Evolutionary conservation across 2,797 vertebrate genomes (phyloP), one percentile per base, ranked within the genome.

Genomic region (Scomberomorus guttatus): DNA sequence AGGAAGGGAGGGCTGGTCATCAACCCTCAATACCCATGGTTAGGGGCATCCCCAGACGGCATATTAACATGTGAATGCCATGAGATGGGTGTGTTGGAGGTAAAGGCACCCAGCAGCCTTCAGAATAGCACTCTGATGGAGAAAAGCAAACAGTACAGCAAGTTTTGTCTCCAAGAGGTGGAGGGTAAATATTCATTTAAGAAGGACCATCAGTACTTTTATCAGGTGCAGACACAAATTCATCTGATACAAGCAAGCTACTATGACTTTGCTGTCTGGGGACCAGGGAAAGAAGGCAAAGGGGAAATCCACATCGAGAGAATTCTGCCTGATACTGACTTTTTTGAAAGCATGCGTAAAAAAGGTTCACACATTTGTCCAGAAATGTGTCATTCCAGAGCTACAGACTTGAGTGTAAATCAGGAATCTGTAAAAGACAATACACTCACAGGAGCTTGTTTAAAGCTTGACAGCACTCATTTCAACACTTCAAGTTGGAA

Each of bases 361-460:
- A 50, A 50, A 65, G 25, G 13, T 34, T 20, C 46, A 32, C 46
- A 32, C 15, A 65, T 65, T 51, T 65, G 44, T 65, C 27, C 15
- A 51, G 46, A 50, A 27, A n/a, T 32, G 46, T 51, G 46, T 50
- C 44, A 65, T 48, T 20, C 60, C 37, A 46, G 46, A 65, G 17
- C 27, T 50, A 50, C 56, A 61, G 39, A 72, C 56, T 60, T 59
- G 37, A 70, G 67, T 70, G 54, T 15, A 58, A 70, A 7, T 70
- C 55, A 70, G 55, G 55, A 70, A 59, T 70, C 55, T 70, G 55
- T 58, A 42, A 69, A 69, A 69, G 32, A 70, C 54, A 60, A 24
- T 52, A 37, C 63, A 66, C 24, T 29, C 62, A 64, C 5, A 34
- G 4, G 52, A 37, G 18, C n/a, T 52, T 32, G 32, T 1, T 5